Percentiles rank a stretch among this genome's conserved stretches.
Evolutionary conservation across 2,797 vertebrate species (phyloP).

Genomic region (Gambusia yucatana): DNA sequence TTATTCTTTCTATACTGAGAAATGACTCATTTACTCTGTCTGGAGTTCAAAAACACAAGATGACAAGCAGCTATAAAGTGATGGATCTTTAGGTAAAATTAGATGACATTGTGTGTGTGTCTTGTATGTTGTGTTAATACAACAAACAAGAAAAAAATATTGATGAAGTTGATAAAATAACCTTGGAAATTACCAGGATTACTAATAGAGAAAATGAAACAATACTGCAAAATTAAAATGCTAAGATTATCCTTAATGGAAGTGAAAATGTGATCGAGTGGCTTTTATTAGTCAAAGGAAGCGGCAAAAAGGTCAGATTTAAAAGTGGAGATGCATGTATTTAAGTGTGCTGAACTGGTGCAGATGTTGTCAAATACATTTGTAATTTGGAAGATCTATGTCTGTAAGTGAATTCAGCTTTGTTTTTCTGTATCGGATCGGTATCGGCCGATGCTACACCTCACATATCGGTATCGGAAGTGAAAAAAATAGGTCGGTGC

Average conservation of each 20-base stretch:
- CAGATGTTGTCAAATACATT: too few species aligned
- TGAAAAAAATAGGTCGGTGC: too few species aligned
- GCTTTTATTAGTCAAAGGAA: neutral
- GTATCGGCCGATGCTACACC: too few species aligned
- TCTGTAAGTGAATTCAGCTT: too few species aligned
- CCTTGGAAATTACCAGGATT: neutral
- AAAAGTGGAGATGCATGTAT: neutral
- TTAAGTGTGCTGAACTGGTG: too few species aligned
- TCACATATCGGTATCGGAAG: too few species aligned
- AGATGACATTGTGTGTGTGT: neutral
- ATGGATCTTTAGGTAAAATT: neutral
- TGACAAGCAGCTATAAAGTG: neutral
- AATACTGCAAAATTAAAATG: neutral
- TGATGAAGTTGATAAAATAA: neutral
- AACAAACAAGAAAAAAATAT: neutral
- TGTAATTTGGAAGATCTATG: too few species aligned
- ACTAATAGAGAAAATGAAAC: neutral
- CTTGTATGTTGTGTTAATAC: neutral
- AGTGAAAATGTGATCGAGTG: neutral
- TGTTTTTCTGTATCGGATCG: too few species aligned
- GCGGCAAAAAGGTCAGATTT: too few species aligned
- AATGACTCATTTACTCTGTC: neutral
- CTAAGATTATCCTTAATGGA: neutral
- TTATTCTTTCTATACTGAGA: neutral
- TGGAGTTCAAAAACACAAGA: neutral